Evolutionary conservation across 2,888 invertebrate genomes (phyloP).

Genomic region (Marasmarcha lunaedactyla): DNA sequence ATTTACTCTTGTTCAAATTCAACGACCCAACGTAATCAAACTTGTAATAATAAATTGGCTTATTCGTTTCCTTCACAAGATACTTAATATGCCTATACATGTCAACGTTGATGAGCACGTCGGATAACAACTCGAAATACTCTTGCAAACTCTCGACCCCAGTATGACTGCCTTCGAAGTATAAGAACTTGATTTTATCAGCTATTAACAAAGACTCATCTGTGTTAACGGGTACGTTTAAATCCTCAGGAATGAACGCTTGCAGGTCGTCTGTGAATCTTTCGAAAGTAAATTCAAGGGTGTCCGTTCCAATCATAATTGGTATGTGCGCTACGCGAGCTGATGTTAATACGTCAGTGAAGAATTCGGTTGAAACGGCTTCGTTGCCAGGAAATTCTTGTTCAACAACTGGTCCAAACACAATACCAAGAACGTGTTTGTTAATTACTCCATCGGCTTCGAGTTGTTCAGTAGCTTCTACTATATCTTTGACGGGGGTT

Average conservation of each 20-base stretch:
- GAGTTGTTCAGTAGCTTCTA: conserved; percentile 31
- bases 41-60: conserved; percentile 48
- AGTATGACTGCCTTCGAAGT: conserved; percentile 34
- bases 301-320: conserved; percentile 43
- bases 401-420: conserved; percentile 39
- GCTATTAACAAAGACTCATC: conserved; percentile 33
- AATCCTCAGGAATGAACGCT: conserved; percentile 34
- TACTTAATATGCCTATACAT: conserved; percentile 45
- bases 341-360: conserved; percentile 40
- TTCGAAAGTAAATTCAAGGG: conserved; percentile 34
- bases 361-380: conserved; percentile 39
- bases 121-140: conserved; percentile 41
- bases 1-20: conserved; percentile 29
- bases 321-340: conserved; percentile 46
- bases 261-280: conserved; percentile 35
- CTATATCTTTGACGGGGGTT: conserved; percentile 41
- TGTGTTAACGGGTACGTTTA: conserved; percentile 38
- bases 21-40: conserved; percentile 52
- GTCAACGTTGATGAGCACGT: conserved; percentile 33
- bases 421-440: background rate
- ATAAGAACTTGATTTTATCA: conserved; percentile 35
- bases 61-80: conserved; percentile 37
- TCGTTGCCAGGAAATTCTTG: conserved; percentile 51
- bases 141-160: conserved; percentile 32
- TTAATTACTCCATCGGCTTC: conserved; percentile 8